A percentile compares a stretch with the other conserved stretches of the same genome.
Conservation (phyloP, 2,113 vertebrate genomes). For the Hippocampus barbouri region DNA sequence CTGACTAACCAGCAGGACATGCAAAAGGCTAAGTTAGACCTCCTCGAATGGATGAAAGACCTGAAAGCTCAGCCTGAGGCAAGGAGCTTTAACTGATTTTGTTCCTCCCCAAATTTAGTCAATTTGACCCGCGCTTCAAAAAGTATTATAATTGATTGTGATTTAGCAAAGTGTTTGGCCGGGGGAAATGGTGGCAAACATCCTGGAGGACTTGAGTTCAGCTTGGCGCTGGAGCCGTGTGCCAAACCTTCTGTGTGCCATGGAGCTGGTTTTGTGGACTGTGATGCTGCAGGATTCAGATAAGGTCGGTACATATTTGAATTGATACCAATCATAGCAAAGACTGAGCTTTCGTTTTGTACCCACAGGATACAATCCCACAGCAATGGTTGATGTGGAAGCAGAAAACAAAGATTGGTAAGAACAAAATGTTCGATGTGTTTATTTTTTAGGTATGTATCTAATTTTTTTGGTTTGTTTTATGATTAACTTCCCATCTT, state of each 20-base stretch:
- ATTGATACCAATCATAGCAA: not conserved
- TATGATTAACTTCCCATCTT: conserved; percentile 6
- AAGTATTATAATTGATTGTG: not conserved
- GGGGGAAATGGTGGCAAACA: conserved; percentile 64
- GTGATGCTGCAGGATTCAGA: conserved; percentile 64
- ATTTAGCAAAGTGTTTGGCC: conserved; percentile 73
- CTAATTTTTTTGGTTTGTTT: not conserved
- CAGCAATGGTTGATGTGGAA: conserved; percentile 77
- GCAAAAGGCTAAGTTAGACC: conserved; percentile 51
- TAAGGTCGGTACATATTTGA: conserved; percentile 51
- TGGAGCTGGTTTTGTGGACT: conserved; percentile 75
- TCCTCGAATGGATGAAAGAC: conserved; percentile 69
- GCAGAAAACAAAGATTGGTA: conserved; percentile 73
- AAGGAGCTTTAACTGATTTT: not conserved
- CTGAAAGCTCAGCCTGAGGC: conserved; percentile 73
- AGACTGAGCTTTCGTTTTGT: not conserved
- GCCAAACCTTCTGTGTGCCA: conserved; percentile 63
- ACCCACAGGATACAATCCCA: conserved; percentile 67
- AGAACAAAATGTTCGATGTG: not conserved
- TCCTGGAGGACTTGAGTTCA: conserved; percentile 69
- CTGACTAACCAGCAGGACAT: conserved; percentile 49
- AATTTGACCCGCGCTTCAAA: not conserved
- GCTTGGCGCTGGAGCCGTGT: conserved; percentile 68
- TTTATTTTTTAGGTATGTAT: too few relatives aligned
- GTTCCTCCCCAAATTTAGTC: not conserved